Evolutionary conservation across 2,113 vertebrate genomes (phyloP).

Genomic region (Notothenia coriiceps): DNA sequence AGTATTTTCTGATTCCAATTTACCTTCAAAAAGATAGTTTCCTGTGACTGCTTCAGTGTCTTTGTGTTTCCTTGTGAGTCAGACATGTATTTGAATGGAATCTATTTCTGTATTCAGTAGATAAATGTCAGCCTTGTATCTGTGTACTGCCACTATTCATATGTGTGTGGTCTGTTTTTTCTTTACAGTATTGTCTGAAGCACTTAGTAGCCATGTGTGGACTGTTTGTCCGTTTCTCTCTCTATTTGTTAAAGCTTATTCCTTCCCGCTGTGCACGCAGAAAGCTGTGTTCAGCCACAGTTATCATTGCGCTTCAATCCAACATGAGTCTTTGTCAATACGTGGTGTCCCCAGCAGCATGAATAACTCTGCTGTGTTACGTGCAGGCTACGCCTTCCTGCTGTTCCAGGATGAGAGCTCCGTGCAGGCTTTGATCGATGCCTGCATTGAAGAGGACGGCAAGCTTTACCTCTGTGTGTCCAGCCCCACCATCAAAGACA

Average conservation of each 20-base stretch:
- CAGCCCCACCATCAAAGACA: constrained; percentile 99
- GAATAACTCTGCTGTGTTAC: constrained; percentile 42
- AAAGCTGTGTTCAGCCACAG: constrained; percentile 23
- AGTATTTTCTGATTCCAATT: neutral
- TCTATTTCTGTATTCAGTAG: neutral
- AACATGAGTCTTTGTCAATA: constrained; percentile 30
- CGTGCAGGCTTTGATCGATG: constrained; percentile 98
- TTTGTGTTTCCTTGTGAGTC: neutral
- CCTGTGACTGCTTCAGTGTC: neutral
- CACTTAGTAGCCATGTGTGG: constrained; percentile 23
- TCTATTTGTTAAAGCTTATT: constrained; percentile 46
- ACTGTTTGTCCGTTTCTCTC: constrained; percentile 19
- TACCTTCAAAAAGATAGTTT: neutral
- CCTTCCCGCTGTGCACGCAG: constrained; percentile 39
- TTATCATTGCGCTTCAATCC: constrained; percentile 32
- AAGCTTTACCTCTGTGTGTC: constrained; percentile 99
- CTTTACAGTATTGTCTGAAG: constrained; percentile 3
- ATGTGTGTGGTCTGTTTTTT: constrained; percentile 16
- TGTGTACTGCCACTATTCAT: neutral
- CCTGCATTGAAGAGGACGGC: constrained; percentile 98
- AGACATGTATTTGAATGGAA: neutral
- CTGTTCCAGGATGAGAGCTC: constrained; percentile 99
- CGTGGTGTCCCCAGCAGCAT: constrained; percentile 7
- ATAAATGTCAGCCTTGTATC: neutral
- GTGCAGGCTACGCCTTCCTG: constrained; percentile 95